Base-by-base conservation (phyloP, 2,113 vertebrate species). In the Esox niger region DNA sequence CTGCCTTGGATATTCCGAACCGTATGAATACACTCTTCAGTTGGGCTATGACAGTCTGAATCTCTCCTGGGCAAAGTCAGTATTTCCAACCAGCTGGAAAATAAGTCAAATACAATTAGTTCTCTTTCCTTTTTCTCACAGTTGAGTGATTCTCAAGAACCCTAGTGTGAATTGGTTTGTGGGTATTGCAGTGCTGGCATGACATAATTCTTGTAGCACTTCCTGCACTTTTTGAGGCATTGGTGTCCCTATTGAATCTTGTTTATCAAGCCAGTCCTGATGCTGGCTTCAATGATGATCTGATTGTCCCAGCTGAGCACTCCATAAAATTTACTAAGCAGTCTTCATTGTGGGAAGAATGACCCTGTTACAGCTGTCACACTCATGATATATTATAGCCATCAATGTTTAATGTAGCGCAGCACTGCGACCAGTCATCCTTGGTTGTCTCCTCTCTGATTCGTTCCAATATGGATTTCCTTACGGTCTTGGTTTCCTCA, bases 321-420 rank as follows among this genome's bases (percentile, higher is more conserved):
- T 43, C 68, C 49, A 29, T 47, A 47, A 2, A 29, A 1, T 61
- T 71, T n/a, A 35, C 58, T 68, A 10, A 71, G 64, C 63, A 49
- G 62, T 2, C 58, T 47, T 27, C 27, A 23, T 11, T 76, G 58
- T 27, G 13, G 52, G 25, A 71, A 76, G 43, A 62, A 71, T 2
- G 43, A 2, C 13, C 17, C 56, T 20, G 31, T 43, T 20, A 2
- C 1, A 6, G 35, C 20, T 2, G 27, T 33, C 31, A 67, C 17
- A 6, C 63, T 66, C 31, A 62, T 70, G 1, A 47, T 15, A 17
- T 71, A 47, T 11, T 31, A 57, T 4, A 32, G 68, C 63, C 74
- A 66, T 1, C 73, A 61, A 2, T 62, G 43, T 1, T 26, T 4
- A 15, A 69, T 6, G 4, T 75, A 60, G 8, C 5, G 17, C 4